Evolutionary conservation across 2,888 invertebrate species (phyloP), one percentile per base, ranked within the genome.

Genomic region (Morinoia aosen): DNA sequence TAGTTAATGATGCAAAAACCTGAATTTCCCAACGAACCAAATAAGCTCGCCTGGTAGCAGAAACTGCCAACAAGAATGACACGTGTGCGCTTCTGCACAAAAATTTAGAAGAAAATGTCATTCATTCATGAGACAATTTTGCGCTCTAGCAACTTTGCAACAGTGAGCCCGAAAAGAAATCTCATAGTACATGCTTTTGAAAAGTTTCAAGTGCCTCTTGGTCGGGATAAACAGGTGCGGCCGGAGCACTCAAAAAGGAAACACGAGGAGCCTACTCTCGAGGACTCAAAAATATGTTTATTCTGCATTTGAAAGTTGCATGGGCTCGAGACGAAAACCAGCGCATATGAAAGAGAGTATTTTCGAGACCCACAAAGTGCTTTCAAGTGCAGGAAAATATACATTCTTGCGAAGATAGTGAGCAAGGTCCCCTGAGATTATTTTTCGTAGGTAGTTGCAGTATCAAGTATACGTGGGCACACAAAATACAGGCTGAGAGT

Each of bases 111-210:
- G 5, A 76, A 76, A 76, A 76, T 76, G 25, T 16, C 25, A 76
- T 76, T 2, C 76, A 76, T 76, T 76, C 76, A 76, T 33, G 76
- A 76, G 76, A 76, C 76, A 76, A 76, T 76, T 76, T 76, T 76
- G 8, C 33, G 76, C 76, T 33, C 25, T 25, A 33, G 33, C 76
- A 76, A 76, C 76, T 76, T 76, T 7, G 76, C 76, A 25, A 2
- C 76, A 76, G 76, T 33, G 25, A 76, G 76, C 76, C 25, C 76
- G 33, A 33, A 19, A 76, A 76, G 76, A 76, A 76, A 76, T 76
- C 76, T 76, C 76, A 76, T 76, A 76, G 19, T 76, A 76, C 76
- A 76, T 76, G 76, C 76, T 76, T 76, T 76, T 76, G 76, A 76
- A 76, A 76, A 76, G 76, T 76, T 76, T 76, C 25, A 76, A 76